These are phyloP conservation scores for Leptopilina drosophilae DNA, from an alignment of 2,888 invertebrate genomes.

Conservation along the genomic window DNA sequence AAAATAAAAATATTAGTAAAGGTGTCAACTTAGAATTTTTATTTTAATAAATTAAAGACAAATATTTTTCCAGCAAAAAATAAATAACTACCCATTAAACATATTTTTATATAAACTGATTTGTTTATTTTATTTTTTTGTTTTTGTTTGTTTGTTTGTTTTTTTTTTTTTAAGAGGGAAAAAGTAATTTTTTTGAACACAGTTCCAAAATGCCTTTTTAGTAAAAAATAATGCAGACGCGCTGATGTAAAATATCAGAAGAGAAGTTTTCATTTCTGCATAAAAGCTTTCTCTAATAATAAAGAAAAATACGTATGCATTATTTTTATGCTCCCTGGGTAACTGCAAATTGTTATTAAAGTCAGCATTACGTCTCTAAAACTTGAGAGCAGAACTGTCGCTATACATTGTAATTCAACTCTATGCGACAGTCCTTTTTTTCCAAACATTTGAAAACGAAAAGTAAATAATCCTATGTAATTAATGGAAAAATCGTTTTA, in stretches of 20 bases:
- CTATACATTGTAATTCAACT: conserved; percentile 11
- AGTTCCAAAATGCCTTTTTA: conserved; percentile 5
- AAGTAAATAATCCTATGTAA: not conserved
- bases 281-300: conserved; percentile 38
- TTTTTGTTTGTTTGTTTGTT: too few relatives aligned
- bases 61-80: not conserved
- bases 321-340: conserved; percentile 32
- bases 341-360: conserved; percentile 38
- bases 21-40: too few relatives aligned
- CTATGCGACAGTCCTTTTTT: conserved; percentile 11
- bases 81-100: not conserved
- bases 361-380: conserved; percentile 15
- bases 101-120: not conserved
- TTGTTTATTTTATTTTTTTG: not conserved
- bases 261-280: conserved; percentile 22
- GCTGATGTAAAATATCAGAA: conserved; percentile 24
- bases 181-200: conserved; percentile 6
- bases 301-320: conserved; percentile 30
- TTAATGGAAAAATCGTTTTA: not conserved
- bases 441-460: not conserved
- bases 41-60: not conserved
- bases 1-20: too few relatives aligned
- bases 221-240: conserved; percentile 6
- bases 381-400: conserved; percentile 22
- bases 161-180: not conserved